Conservation (phyloP, 2,888 invertebrate species). For the Athalia cordata region DNA sequence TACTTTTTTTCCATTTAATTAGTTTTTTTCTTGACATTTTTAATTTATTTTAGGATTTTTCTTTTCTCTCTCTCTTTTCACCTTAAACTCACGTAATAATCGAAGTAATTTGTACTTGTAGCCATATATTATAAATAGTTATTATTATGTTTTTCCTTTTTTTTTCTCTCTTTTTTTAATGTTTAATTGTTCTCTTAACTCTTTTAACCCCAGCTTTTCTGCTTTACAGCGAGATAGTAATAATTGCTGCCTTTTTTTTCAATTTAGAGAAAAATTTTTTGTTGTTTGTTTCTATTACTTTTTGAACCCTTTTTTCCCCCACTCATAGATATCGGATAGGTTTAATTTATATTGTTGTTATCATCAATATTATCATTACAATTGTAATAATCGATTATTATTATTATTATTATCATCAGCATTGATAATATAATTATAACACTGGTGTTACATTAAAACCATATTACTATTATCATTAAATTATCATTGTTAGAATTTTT, state of each 20-base stretch:
- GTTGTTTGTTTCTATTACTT: conserved; percentile 27
- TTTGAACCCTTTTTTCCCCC: conserved; percentile 49
- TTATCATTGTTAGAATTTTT: no score
- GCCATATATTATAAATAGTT: conserved; percentile 74
- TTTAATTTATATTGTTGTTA: no score
- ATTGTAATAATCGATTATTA: conserved; percentile 8
- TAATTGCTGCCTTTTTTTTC: no score
- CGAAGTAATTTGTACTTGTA: conserved; percentile 75
- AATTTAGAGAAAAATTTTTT: conserved; percentile 33
- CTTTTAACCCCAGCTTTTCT: no score
- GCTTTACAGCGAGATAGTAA: no score
- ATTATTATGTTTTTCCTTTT: conserved; percentile 64
- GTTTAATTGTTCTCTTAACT: conserved; percentile 38
- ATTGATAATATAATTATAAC: no score
- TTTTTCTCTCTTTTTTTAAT: conserved; percentile 53
- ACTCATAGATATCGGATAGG: conserved; percentile 21
- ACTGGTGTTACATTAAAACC: no score
- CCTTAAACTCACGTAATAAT: conserved; percentile 60
- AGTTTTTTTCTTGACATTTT: no score
- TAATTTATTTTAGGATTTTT: no score
- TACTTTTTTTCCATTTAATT: conserved; percentile 62
- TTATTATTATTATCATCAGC: background rate
- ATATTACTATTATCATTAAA: no score
- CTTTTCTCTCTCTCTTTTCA: no score
- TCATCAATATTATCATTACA: no score